These are phyloP conservation scores for Agrypnia vestita DNA, from an alignment of 1,140 invertebrate genomes.

Conservation along the genomic window DNA sequence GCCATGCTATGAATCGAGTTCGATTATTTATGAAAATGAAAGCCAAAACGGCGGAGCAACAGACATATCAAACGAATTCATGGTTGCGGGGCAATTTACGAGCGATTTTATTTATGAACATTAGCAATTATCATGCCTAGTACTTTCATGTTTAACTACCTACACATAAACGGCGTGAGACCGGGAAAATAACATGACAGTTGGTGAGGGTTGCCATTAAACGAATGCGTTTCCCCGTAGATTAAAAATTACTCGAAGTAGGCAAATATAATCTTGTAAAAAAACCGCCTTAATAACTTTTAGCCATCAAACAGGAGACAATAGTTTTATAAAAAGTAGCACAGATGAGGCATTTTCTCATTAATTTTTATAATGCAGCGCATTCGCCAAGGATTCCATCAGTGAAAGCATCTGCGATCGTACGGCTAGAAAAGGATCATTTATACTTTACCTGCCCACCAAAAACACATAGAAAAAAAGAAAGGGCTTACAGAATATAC, in stretches of 20 bases:
- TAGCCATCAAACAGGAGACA: background rate
- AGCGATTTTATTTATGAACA: background rate
- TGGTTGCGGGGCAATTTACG: background rate
- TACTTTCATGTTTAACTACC: background rate
- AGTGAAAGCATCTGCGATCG: constrained; percentile 15
- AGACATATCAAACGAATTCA: no score
- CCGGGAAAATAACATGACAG: constrained; percentile 15
- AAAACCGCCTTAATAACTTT: constrained; percentile 3
- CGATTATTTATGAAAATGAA: no score
- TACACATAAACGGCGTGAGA: background rate
- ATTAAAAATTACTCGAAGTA: background rate
- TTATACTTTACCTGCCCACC: background rate
- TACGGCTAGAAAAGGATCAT: background rate
- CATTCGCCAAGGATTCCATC: constrained; percentile 4
- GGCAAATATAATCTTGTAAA: background rate
- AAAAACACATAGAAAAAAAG: background rate
- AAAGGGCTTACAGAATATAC: constrained; percentile 27
- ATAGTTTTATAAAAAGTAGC: background rate
- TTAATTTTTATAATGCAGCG: background rate
- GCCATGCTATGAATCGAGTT: no score
- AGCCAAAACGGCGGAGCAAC: no score
- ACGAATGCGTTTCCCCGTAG: background rate
- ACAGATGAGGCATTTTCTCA: constrained; percentile 17
- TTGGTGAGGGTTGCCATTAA: constrained; percentile 19
- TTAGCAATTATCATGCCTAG: background rate